Base-by-base conservation (phyloP, 2,888 invertebrate species). In the Xestoiulus laeticollis region DNA sequence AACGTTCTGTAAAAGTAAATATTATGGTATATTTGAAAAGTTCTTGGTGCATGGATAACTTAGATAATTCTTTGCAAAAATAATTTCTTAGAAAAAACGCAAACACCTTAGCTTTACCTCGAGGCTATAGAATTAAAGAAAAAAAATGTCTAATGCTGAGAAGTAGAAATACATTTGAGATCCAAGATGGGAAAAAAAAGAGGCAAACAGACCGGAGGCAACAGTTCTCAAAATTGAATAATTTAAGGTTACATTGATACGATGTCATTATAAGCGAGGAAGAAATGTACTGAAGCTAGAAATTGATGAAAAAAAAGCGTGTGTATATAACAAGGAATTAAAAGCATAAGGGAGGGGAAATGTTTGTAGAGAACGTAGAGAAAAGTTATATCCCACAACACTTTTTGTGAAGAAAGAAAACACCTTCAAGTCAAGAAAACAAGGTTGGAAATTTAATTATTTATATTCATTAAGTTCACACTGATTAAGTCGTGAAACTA, bases 171-270 rank as follows among this genome's bases (percentile, higher is more conserved):
- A 26, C 68, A 68, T 26, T 26, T 68, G 68, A 26, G 10, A 26
- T 26, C 2, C 68, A 14, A 68, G 68, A 68, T 68, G 68, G 26
- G 68, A 26, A 26, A 68, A 68, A 38, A 68, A n/a, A 8, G 22
- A 5, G n/a, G 59, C 59, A 59, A 59, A 26, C 26, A 68, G 26
- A 26, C 68, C 68, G 26, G 26, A 26, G 68, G 68, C 68, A 1
- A 68, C 26, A 26, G 1, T 26, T 8, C 22, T 26, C n/a, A 68
- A 68, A 68, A 68, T 68, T 68, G 26, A 68, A 68, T 68, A 68
- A 68, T 68, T 68, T 26, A 68, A 26, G 68, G 68, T 68, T 68
- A 68, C 26, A 68, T 26, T 68, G 68, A 68, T 68, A 26, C 68
- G 68, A 26, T 68, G 68, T 68, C 26, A 68, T 26, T 68, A 10